These are phyloP conservation scores for Dicrostonyx torquatus DNA, from an alignment of 2,797 vertebrate species.

Conservation along the genomic window DNA sequence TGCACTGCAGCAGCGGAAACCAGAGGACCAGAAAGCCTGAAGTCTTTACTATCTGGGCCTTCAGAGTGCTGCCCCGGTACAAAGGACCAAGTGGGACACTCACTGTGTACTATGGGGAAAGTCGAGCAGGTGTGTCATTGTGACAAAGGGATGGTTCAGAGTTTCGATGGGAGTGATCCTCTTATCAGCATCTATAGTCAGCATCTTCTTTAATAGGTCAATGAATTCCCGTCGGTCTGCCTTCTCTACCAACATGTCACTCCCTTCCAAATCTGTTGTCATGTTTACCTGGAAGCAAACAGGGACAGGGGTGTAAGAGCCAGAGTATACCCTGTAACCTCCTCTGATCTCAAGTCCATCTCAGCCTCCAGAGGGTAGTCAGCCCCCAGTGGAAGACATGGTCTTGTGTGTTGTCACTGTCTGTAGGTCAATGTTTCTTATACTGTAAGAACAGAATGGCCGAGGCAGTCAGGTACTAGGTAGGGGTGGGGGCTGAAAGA, in stretches of 20 bases:
- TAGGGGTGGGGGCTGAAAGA: neutral
- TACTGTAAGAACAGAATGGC: neutral
- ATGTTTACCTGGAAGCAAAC: conserved; percentile 94
- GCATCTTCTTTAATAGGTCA: conserved; percentile 98
- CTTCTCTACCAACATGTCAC: conserved; percentile 98
- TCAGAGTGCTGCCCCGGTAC: neutral
- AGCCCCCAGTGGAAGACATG: neutral
- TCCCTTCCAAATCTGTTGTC: conserved; percentile 97
- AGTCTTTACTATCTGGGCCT: neutral
- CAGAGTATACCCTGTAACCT: fast-evolving
- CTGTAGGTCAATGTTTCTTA: neutral
- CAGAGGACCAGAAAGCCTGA: neutral
- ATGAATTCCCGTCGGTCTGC: conserved; percentile 98
- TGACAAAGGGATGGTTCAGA: conserved; percentile 98
- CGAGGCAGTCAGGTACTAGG: neutral
- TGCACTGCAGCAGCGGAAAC: neutral
- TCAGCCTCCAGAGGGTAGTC: fast-evolving
- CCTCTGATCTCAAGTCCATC: neutral
- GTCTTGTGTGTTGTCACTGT: neutral
- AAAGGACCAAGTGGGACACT: conserved; percentile 62
- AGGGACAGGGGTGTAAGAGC: conserved; percentile 7
- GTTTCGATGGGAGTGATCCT: conserved; percentile 99
- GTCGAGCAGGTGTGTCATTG: conserved; percentile 97
- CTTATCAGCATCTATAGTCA: conserved; percentile 99
- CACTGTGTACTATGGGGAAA: conserved; percentile 99